Evolutionary conservation across 2,888 invertebrate species (phyloP), one percentile per base, ranked within the genome.

Genomic region (Microctonus aethiopoides): DNA sequence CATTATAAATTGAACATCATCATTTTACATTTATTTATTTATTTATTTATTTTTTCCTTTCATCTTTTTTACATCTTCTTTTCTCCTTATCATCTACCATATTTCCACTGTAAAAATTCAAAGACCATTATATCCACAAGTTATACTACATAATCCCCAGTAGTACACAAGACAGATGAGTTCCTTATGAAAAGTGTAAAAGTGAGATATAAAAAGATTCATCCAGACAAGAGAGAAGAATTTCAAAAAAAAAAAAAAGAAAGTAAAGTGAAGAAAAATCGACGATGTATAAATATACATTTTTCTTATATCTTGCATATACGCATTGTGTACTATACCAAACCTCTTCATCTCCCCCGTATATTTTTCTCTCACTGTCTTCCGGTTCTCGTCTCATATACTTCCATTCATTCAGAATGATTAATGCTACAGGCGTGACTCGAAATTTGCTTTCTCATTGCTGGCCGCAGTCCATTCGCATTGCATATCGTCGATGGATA

Each of bases 341-440:
- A 46, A 46, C 46, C 46, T 46, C 22, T 52, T 32, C 62, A 54
- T 52, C 29, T 41, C n/a, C 26, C 41, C 39, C 56, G 32, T 29
- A 51, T 52, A 46, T 51, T 63, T 62, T 32, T 51, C 20, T 56
- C 22, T 29, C 46, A 56, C 34, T 52, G 22, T 22, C 22, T 64
- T 54, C 34, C 39, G 65, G 69, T 69, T 60, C 67, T 46, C 64
- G 13, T 52, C 36, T 64, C 68, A 46, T 63, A 68, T 46, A 46
- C 46, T 36, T 29, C 32, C 59, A 62, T 61, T 39, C 29, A 72
- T 62, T 54, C 63, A 57, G 52, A 61, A 72, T 75, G 72, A 74
- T 75, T 74, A 75, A 75, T 75, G 68, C 71, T 62, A 41, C 52
- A 24, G 62, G 67, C 51, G 56, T 75, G 74, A 75, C 72, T 72